Conservation (phyloP, 2,888 invertebrate genomes). For the Elysia crispata region DNA sequence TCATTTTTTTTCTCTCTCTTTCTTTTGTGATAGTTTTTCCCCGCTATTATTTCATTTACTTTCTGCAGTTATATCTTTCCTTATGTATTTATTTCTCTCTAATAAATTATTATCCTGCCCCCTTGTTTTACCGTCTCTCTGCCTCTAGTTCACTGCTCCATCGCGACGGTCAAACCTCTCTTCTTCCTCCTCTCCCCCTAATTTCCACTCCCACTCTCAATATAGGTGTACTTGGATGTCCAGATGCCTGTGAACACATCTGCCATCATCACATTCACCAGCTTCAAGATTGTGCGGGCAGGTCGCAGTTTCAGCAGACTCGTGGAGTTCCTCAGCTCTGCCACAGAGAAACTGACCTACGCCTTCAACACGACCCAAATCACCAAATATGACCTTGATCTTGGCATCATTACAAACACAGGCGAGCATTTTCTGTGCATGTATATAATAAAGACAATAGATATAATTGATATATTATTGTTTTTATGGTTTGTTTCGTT, state of each 20-base stretch:
- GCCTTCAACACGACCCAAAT: slow-evolving; percentile 61
- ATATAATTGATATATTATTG: no score
- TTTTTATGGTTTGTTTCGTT: no score
- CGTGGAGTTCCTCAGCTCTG: slow-evolving; percentile 47
- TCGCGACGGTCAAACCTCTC: no score
- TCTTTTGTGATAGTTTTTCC: no score
- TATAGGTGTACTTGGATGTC: slow-evolving; percentile 59
- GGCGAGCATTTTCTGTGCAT: slow-evolving; percentile 56
- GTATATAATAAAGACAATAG: no score
- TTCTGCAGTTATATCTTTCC: no score
- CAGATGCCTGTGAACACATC: slow-evolving; percentile 59
- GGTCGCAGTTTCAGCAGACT: slow-evolving; percentile 52
- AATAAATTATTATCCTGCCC: no score
- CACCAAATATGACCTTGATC: slow-evolving; percentile 58
- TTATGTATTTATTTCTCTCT: no score
- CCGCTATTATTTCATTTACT: no score
- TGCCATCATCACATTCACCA: slow-evolving; percentile 62
- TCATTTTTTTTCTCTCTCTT: not conserved
- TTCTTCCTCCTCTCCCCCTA: no score
- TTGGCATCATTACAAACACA: slow-evolving; percentile 71
- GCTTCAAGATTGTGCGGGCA: slow-evolving; percentile 56
- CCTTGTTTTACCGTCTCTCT: no score
- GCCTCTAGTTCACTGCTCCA: no score
- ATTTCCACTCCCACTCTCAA: not conserved
- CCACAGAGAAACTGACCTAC: slow-evolving; percentile 56